Percentiles rank a stretch among this genome's conserved stretches.
phyloP scores from a whole-genome alignment of 2,797 vertebrate genomes.

The Falco columbarius region DNA sequence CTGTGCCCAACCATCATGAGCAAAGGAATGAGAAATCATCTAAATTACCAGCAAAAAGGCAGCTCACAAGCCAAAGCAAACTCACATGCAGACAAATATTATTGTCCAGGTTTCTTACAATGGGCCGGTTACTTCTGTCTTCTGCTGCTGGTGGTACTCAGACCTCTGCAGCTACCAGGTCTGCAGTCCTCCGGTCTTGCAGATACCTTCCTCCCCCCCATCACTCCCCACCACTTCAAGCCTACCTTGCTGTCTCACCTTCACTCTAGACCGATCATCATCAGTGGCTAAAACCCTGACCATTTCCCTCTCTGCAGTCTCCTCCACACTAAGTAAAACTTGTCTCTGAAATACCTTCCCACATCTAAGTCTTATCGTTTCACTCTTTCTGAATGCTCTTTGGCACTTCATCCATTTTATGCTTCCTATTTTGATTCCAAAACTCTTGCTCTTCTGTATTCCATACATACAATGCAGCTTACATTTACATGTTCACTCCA shows the following conservation, averaged over 20 bases:
- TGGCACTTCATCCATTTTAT: neutral
- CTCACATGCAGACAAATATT: neutral
- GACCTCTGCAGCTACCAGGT: neutral
- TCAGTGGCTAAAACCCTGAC: neutral
- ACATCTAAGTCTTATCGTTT: neutral
- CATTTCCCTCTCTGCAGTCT: neutral
- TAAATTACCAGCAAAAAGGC: neutral
- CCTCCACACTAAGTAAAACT: neutral
- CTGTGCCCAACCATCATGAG: neutral
- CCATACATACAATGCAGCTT: neutral
- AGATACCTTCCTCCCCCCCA: neutral
- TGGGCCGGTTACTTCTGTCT: neutral
- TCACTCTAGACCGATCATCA: neutral
- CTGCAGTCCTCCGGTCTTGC: neutral
- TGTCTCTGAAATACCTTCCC: neutral
- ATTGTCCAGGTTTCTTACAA: neutral
- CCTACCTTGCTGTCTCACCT: neutral
- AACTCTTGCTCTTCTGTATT: neutral
- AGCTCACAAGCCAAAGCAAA: neutral
- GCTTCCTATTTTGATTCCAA: neutral
- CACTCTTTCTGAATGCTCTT: neutral
- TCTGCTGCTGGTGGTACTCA: neutral
- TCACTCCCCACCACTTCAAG: neutral
- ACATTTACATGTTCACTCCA: rapidly evolving
- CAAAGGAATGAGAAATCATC: neutral